Base-by-base conservation (phyloP, 2,113 vertebrate species). In the Microcebus jonahi region DNA sequence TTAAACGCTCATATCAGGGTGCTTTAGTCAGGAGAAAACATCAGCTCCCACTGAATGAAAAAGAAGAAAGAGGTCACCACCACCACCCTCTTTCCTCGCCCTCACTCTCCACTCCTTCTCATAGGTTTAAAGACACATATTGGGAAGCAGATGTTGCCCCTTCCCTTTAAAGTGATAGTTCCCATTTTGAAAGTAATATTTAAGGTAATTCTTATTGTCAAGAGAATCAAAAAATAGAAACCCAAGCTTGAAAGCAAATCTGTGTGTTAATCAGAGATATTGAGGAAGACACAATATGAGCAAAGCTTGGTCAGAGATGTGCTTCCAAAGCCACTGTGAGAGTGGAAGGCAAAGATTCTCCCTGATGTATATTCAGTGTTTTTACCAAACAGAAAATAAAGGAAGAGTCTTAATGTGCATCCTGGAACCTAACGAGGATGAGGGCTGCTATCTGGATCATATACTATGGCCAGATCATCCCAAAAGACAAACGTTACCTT, bases 91-190 rank as follows among this genome's bases (percentile, higher is more conserved):
- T 17, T 95, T 34, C 34, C 34, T 27, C 59, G 25, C 63, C 81
- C 68, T 96, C 67, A 4, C 95, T 73, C 73, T 50, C 57, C 17
- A 84, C 45, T 23, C 88, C 48, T 21, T 83, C 95, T 90, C 75
- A n/a, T 13, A 90, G 50, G 39, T 95, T 97, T 94, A 45, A 97
- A 98, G 97, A 97, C 92, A 97, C 95, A 98, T 97, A 68, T 92
- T 80, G 87, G 57, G 75, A 98, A 98, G 95, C 94, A 97, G 94
- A 91, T 31, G 79, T 36, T 88, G 73, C 97, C 97, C 94, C 42
- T 97, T 97, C 77, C 94, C 48, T 0, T 0, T 63, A 88, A 90
- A 73, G 75, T 75, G 70, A 36, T 89, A 92, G 88, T 97, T 98
- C 93, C 81, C 82, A 88, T 34, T 96, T 91, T 67, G 77, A 94